A percentile compares a stretch with the other conserved stretches of the same genome.
Conservation (phyloP, 2,888 invertebrate species). For the Siphonodentalium dalli region DNA sequence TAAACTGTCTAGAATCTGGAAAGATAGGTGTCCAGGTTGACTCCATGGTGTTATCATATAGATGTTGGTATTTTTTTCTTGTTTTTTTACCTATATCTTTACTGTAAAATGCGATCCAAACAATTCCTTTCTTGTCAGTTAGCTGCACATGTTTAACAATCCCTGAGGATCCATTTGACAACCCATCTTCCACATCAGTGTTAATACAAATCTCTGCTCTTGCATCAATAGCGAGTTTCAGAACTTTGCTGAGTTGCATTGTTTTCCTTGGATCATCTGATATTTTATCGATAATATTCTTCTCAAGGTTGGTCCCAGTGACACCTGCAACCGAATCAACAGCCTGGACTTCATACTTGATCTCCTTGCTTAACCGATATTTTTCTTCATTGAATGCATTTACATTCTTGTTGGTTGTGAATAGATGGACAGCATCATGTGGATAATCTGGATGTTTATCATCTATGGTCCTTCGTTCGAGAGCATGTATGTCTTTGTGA, state of each 20-base stretch:
- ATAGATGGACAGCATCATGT: background rate
- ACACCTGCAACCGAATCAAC: no score
- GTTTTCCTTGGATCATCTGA: no score
- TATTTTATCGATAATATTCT: no score
- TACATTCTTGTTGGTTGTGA: background rate
- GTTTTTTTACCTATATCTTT: background rate
- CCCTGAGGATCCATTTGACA: background rate
- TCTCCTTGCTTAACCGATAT: background rate
- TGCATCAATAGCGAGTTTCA: background rate
- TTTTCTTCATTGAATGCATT: background rate
- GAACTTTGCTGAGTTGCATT: background rate
- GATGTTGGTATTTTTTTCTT: background rate
- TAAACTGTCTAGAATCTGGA: slow-evolving; percentile 1
- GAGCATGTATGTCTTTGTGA: background rate
- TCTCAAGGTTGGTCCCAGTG: no score
- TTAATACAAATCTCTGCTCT: background rate
- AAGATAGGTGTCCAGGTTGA: slow-evolving; percentile 11
- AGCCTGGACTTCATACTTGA: background rate
- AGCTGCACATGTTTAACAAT: background rate
- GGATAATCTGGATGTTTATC: background rate
- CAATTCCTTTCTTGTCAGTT: background rate
- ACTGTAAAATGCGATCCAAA: background rate
- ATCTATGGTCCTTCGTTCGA: background rate
- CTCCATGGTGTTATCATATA: background rate
- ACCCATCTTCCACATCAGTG: slow-evolving; percentile 2